Percentiles rank a stretch among this genome's conserved stretches.
Evolutionary conservation across 2,888 invertebrate genomes (phyloP).

Genomic region (Eugnorisma glareosa): DNA sequence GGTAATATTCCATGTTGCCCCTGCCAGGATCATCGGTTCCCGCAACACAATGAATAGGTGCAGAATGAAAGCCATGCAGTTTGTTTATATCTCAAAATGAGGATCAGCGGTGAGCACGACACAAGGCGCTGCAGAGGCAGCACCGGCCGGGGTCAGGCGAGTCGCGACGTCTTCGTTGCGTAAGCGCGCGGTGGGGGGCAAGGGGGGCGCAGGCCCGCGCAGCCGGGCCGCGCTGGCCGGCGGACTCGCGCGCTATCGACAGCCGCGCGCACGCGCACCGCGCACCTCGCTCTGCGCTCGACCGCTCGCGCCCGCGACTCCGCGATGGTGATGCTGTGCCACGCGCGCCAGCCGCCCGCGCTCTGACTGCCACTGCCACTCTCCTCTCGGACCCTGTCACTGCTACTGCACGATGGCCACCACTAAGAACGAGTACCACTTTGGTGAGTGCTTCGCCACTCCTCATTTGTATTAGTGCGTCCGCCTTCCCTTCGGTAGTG

Average conservation of each 20-base stretch:
- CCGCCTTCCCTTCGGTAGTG: neutral
- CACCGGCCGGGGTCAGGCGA: conserved; percentile 63
- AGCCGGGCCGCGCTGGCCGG: conserved; percentile 54
- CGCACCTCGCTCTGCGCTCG: conserved; percentile 54
- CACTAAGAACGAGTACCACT: conserved; percentile 83
- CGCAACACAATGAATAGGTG: neutral
- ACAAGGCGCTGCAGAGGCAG: conserved; percentile 38
- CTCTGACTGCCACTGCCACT: conserved; percentile 45
- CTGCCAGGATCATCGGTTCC: neutral
- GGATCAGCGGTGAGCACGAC: neutral
- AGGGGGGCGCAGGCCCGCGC: conserved; percentile 49
- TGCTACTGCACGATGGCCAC: conserved; percentile 74
- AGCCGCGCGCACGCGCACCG: conserved; percentile 77
- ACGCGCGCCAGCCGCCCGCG: conserved; percentile 60
- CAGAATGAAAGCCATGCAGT: neutral
- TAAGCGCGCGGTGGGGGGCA: conserved; percentile 54
- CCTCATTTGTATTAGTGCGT: conserved; percentile 12
- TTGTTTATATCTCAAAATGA: neutral
- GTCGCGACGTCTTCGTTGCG: conserved; percentile 73
- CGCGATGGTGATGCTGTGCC: conserved; percentile 54
- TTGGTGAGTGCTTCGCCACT: conserved; percentile 77
- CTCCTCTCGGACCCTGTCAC: conserved; percentile 41
- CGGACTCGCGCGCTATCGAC: conserved; percentile 77
- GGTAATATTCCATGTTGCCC: neutral
- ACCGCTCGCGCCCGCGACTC: conserved; percentile 47